phyloP scores from a whole-genome alignment of 2,888 invertebrate genomes.

The Conomelus anceps region DNA sequence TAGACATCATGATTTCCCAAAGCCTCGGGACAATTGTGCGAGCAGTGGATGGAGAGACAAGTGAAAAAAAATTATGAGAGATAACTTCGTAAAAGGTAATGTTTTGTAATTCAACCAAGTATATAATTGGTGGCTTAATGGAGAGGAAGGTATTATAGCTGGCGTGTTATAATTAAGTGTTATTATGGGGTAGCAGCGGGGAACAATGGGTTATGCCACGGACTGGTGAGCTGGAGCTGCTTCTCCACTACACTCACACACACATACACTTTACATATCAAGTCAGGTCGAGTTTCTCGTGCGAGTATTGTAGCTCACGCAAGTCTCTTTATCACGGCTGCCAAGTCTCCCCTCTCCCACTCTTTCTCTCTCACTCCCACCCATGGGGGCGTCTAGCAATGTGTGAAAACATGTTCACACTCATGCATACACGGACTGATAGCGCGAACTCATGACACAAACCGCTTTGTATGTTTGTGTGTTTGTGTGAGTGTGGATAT shows the following conservation, averaged over 20 bases:
- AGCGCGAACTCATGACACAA: not conserved
- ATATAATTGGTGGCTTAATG: slow-evolving; percentile 11
- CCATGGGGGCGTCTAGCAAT: not conserved
- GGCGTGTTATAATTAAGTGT: slow-evolving; percentile 11
- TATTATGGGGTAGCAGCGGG: slow-evolving; percentile 1
- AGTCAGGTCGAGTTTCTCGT: no score
- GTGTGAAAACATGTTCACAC: not conserved
- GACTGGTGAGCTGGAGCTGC: not conserved
- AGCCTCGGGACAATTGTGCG: not conserved
- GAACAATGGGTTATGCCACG: slow-evolving; percentile 5
- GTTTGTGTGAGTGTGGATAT: not conserved
- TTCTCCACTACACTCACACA: not conserved
- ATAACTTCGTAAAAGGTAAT: slow-evolving; percentile 10
- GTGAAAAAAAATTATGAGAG: not conserved
- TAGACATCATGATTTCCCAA: not conserved
- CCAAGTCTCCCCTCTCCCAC: not conserved
- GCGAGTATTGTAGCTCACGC: not conserved
- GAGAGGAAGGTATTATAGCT: slow-evolving; percentile 7
- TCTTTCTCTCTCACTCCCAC: not conserved
- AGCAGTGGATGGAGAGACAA: not conserved
- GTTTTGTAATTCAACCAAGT: slow-evolving; percentile 14
- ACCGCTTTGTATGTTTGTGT: not conserved
- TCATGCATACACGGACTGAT: not conserved
- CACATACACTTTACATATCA: not conserved
- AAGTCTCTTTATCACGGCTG: not conserved